Conservation (phyloP, 2,113 vertebrate genomes). For the Actenoides lindsayi region DNA sequence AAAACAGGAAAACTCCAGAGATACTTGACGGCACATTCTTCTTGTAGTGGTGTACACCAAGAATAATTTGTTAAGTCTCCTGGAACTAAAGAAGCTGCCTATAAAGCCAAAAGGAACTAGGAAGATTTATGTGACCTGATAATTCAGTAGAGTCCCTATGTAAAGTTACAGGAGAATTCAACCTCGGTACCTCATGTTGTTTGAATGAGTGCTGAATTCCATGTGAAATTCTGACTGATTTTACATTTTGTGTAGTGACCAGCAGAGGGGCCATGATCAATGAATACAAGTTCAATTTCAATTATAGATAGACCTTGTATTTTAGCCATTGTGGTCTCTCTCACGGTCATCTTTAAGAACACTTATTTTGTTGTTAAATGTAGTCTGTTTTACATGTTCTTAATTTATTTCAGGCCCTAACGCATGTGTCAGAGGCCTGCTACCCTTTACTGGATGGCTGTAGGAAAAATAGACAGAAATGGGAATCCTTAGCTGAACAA, state of each 20-base stretch:
- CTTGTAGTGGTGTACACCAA: not conserved
- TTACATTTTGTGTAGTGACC: not conserved
- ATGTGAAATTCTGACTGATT: not conserved
- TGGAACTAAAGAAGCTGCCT: not conserved
- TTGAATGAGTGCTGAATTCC: not conserved
- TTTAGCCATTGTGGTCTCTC: not conserved
- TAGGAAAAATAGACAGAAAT: slow-evolving; percentile 90
- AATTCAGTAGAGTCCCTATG: not conserved
- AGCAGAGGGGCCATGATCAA: not conserved
- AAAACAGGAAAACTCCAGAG: not conserved
- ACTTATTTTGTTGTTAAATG: not conserved
- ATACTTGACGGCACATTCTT: not conserved
- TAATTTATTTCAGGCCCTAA: slow-evolving; percentile 82
- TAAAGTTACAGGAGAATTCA: not conserved
- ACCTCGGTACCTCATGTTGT: not conserved
- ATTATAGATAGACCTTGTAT: not conserved
- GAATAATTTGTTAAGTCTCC: not conserved
- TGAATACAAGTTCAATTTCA: not conserved
- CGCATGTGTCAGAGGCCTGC: slow-evolving; percentile 86
- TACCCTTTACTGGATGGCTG: slow-evolving; percentile 94
- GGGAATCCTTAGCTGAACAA: slow-evolving; percentile 90
- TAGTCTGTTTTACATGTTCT: not conserved
- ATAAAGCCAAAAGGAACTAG: not conserved
- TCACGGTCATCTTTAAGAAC: not conserved
- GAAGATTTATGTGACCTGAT: not conserved